Base-by-base conservation (phyloP, 2,797 vertebrate genomes). In the Anguilla megastoma region DNA sequence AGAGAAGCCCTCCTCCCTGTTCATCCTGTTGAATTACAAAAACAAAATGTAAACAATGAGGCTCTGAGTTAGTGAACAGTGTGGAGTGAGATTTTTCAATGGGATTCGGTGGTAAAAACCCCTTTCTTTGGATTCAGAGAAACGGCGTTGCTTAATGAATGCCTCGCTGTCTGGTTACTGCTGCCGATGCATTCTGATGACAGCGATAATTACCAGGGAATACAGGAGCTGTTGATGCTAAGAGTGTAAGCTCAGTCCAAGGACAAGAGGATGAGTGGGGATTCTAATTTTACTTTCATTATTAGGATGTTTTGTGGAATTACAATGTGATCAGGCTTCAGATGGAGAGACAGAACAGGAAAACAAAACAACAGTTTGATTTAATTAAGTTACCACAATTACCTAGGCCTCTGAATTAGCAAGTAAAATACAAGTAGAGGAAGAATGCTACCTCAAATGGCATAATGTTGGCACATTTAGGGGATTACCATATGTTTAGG, bases 341-440 rank as follows among this genome's bases (percentile, higher is more conserved):
- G 21, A 45, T 16, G 36, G 76, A 45, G 76, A 41, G 7, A 9
- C 4, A 16, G 5, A 45, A 45, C 33, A 79, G 74, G 76, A 10
- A 80, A 48, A 45, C 21, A 80, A 80, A 80, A 24, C 41, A 80
- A 80, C 5, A 6, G 18, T 80, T 45, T 80, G 41, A 45, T 80
- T 80, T 80, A 80, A 80, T 80, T 80, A 76, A 21, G 71, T 76
- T n/a, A 80, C 9, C 21, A 18, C 41, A 48, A 80, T 80, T 80
- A 80, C 18, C 76, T 5, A 10, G 41, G 36, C 9, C 76, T 21
- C 36, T 45, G 41, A 48, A 48, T 45, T 79, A 79, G 33, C 74
- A 16, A 79, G 30, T 18, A 5, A 79, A 41, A 41, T 41, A 79
- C 6, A 30, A 45, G 18, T 7, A 79, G 12, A 79, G 74, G 36